These are phyloP conservation scores for Embiotoca jacksoni DNA, from an alignment of 2,113 vertebrate genomes.

Conservation along the genomic window DNA sequence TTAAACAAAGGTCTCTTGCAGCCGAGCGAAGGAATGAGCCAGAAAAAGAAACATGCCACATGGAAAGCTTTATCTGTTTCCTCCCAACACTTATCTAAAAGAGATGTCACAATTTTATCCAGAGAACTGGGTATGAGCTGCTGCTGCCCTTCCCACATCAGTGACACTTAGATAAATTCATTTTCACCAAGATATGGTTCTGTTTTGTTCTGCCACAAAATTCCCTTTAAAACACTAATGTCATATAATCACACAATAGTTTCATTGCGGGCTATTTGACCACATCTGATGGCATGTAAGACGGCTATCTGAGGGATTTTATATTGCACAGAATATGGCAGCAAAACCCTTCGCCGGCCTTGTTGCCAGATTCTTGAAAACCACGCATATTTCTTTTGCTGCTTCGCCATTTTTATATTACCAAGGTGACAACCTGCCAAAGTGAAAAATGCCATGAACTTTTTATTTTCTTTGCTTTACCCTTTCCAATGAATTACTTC, in stretches of 20 bases:
- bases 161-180: constrained; percentile 19
- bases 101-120: constrained; percentile 60
- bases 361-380: constrained; percentile 50
- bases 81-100: constrained; percentile 56
- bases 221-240: constrained; percentile 28
- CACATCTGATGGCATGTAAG: constrained; percentile 36
- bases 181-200: constrained; percentile 30
- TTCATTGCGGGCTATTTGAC: constrained; percentile 34
- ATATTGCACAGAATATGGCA: constrained; percentile 49
- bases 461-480: constrained; percentile 39
- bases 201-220: constrained; percentile 28
- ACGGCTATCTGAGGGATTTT: constrained; percentile 32
- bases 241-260: constrained; percentile 48
- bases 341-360: constrained; percentile 21
- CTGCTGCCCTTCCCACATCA: constrained; percentile 39
- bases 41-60: constrained; percentile 65
- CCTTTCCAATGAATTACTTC: constrained; percentile 31
- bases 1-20: constrained; percentile 59
- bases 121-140: constrained; percentile 48
- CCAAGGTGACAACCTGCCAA: constrained; percentile 55
- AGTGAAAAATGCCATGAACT: constrained; percentile 44
- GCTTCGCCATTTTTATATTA: constrained; percentile 55
- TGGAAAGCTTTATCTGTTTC: constrained; percentile 70
- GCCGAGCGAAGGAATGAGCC: constrained; percentile 45
- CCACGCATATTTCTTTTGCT: constrained; percentile 39